Evolutionary conservation across 2,113 vertebrate genomes (phyloP), one percentile per base, ranked within the genome.

Genomic region (Lophochroa leadbeateri): DNA sequence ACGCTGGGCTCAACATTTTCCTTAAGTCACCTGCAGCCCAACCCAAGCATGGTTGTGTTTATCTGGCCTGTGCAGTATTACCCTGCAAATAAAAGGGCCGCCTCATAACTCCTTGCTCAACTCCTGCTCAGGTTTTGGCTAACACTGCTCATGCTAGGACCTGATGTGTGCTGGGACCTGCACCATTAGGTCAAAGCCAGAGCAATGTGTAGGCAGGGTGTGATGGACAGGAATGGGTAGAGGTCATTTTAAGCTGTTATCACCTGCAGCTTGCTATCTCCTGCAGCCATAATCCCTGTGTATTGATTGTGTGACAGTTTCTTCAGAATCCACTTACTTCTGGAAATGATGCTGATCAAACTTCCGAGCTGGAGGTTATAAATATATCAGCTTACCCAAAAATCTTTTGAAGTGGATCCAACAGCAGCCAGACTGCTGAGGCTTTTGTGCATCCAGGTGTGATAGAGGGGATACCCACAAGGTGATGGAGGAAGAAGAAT

Each of bases 161-260:
- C 25, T 53, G 28, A 11, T 1, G 0, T n/a, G 5, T 5, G 2
- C 31, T 53, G 44, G 37, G 52, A 77, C 16, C 18, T 64, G 29
- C 17, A 3, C 3, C 18, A 3, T 23, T 16, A 11, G 14, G 65
- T 47, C 46, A 24, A 70, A 79, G 19, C 13, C 6, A 61, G 41
- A 55, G 21, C 21, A 41, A 24, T 18, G 1, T 0, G 0, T 2
- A 20, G n/a, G 35, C 25, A 52, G 50, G 46, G 14, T 0, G 2
- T 9, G 16, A 57, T 17, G 44, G 50, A 25, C 7, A 27, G 27
- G 25, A 15, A 77, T 43, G 19, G 31, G 8, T 47, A 19, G 63
- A 75, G 19, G 17, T 82, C 50, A 28, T 55, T 57, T 31, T 25
- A 41, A 70, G 25, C 49, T 47, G 17, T 29, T 37, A 27, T 47